Evolutionary conservation across 2,797 vertebrate genomes (phyloP).

Genomic region (Pampus argenteus): DNA sequence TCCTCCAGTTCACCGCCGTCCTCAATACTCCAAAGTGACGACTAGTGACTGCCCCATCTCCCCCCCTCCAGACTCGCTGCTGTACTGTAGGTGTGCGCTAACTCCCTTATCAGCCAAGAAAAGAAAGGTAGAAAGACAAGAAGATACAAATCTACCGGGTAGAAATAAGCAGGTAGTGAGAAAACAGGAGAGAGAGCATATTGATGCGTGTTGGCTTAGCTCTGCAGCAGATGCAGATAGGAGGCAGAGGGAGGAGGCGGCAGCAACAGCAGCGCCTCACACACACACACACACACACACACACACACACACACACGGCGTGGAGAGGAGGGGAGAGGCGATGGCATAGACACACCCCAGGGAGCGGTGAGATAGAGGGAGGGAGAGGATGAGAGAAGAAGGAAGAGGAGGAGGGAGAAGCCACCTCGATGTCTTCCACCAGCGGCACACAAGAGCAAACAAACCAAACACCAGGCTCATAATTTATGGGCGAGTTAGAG

Average conservation of each 20-base stretch:
- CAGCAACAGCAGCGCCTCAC: slow-evolving; percentile 54
- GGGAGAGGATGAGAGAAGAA: slow-evolving; percentile 14
- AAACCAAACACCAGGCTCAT: slow-evolving; percentile 70
- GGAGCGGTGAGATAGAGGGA: slow-evolving; percentile 64
- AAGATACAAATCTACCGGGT: slow-evolving; percentile 6
- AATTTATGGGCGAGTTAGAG: slow-evolving; percentile 73
- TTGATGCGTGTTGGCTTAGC: slow-evolving; percentile 68
- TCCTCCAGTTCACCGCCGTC: slow-evolving; percentile 58
- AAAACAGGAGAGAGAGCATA: slow-evolving; percentile 31
- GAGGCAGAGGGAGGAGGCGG: slow-evolving; percentile 64
- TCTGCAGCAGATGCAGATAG: slow-evolving; percentile 81
- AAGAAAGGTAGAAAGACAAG: not conserved
- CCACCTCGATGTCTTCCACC: slow-evolving; percentile 60
- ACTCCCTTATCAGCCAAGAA: slow-evolving; percentile 39
- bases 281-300: slow-evolving; percentile 35
- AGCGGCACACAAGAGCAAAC: slow-evolving; percentile 65
- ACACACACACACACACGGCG: slow-evolving; percentile 27
- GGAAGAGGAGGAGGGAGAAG: slow-evolving; percentile 38
- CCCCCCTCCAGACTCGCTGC: slow-evolving; percentile 14
- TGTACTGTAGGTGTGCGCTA: slow-evolving; percentile 35
- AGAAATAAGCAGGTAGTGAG: slow-evolving; percentile 27
- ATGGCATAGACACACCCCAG: slow-evolving; percentile 79
- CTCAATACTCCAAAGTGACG: slow-evolving; percentile 69
- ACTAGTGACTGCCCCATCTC: slow-evolving; percentile 54
- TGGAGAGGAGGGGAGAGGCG: slow-evolving; percentile 56